Evolutionary conservation across 1,140 invertebrate genomes (phyloP).

Genomic region (Saccostrea echinata): DNA sequence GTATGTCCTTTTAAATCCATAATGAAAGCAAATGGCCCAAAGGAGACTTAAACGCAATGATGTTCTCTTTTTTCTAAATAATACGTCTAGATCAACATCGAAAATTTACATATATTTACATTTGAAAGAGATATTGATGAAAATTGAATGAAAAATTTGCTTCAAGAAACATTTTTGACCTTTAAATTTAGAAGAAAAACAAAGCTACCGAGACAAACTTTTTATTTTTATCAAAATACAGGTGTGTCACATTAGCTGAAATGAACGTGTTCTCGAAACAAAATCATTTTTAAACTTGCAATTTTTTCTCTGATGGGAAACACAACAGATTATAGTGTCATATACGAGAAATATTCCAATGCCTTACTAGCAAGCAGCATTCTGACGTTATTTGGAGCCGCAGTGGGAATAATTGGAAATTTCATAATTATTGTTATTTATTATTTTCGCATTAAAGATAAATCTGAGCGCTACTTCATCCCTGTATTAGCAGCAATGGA

Average conservation of each 20-base stretch:
- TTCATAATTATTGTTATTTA: conserved; percentile 2
- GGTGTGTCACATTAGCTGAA: neutral
- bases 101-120: neutral
- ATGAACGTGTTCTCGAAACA: neutral
- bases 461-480: conserved; percentile 23
- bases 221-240: neutral
- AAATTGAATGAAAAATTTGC: neutral
- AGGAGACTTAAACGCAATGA: too few species aligned
- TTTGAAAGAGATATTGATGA: neutral
- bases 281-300: neutral
- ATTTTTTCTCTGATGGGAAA: neutral
- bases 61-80: neutral
- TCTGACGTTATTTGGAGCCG: conserved; percentile 28
- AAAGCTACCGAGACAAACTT: neutral
- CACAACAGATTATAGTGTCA: neutral
- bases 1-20: too few species aligned
- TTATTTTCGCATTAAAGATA: neutral
- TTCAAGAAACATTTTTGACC: neutral
- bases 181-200: neutral
- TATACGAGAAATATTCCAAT: neutral
- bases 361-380: neutral
- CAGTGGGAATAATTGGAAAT: conserved; percentile 32
- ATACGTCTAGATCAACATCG: neutral
- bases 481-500: conserved; percentile 9
- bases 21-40: too few species aligned